phyloP scores from a whole-genome alignment of 1,140 invertebrate species.

The Atta texana region DNA sequence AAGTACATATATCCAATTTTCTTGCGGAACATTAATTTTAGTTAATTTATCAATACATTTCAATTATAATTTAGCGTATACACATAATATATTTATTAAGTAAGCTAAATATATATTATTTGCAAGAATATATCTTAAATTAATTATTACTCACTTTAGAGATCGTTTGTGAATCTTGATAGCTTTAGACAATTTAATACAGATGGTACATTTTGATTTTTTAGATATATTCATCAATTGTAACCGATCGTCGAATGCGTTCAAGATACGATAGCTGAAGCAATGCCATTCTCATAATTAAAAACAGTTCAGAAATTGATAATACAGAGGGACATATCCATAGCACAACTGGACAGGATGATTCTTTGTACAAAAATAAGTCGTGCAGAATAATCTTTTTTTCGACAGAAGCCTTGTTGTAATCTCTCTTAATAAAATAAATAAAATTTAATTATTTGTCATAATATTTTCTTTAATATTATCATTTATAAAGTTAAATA shows the following conservation, averaged over 20 bases:
- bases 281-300: not conserved
- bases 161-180: constrained; percentile 27
- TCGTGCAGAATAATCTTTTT: no score
- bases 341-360: no score
- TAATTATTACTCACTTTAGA: constrained; percentile 28
- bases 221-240: not conserved
- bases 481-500: no score
- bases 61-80: not conserved
- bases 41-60: not conserved
- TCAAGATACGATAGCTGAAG: not conserved
- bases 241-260: constrained; percentile 12
- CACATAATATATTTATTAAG: not conserved
- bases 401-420: no score
- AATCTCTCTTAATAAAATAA: no score
- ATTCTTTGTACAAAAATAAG: no score
- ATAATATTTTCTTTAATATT: no score
- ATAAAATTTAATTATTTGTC: no score
- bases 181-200: constrained; percentile 16
- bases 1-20: no score
- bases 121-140: not conserved
- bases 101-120: not conserved
- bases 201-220: not conserved
- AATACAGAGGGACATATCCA: not conserved
- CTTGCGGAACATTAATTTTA: not conserved
- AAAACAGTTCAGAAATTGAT: not conserved